Conservation (phyloP, 2,888 invertebrate genomes). For the Protophormia terraenovae region DNA sequence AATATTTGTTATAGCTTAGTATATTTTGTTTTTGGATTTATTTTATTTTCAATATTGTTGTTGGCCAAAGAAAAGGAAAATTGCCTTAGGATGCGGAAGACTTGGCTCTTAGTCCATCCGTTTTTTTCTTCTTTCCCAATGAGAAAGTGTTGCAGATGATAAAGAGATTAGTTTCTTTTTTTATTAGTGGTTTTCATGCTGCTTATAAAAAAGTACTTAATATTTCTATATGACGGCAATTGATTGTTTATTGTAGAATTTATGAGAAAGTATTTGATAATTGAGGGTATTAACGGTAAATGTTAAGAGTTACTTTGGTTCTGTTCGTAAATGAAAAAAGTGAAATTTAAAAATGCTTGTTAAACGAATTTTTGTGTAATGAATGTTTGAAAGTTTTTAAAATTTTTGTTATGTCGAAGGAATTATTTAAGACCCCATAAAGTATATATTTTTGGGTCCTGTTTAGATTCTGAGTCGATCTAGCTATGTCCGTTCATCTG, state of each 20-base stretch:
- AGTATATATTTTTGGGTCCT: too few relatives aligned
- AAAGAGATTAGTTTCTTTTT: constrained; percentile 55
- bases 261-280: constrained; percentile 58
- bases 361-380: too few relatives aligned
- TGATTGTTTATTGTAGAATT: constrained; percentile 52
- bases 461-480: too few relatives aligned
- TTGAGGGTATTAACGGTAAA: constrained; percentile 42
- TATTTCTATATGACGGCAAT: constrained; percentile 45
- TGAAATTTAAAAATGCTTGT: too few relatives aligned
- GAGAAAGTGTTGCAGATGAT: constrained; percentile 66
- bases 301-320: too few relatives aligned
- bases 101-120: constrained; percentile 38
- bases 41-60: neutral
- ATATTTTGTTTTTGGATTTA: neutral
- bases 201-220: neutral
- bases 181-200: neutral
- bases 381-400: too few relatives aligned
- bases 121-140: constrained; percentile 22
- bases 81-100: constrained; percentile 64
- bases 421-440: too few relatives aligned
- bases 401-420: too few relatives aligned
- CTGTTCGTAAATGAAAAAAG: too few relatives aligned
- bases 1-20: constrained; percentile 4
- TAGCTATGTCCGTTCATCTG: too few relatives aligned
- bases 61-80: constrained; percentile 58